Evolutionary conservation across 2,113 vertebrate genomes (phyloP).

Genomic region (Scopus umbretta): DNA sequence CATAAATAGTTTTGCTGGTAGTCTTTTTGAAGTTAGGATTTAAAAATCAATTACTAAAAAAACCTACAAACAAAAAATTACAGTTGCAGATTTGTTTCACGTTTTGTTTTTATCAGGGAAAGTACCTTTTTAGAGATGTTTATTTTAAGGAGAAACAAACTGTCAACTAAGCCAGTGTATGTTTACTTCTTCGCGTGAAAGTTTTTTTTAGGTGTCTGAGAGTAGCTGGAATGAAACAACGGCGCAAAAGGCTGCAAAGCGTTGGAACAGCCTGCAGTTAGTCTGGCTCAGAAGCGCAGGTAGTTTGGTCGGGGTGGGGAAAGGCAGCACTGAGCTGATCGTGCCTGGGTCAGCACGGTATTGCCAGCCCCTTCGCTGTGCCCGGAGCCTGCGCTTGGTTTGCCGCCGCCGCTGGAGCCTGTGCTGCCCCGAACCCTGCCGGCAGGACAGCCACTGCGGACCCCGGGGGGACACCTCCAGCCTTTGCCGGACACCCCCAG

Average conservation of each 20-base stretch:
- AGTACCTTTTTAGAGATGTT: neutral
- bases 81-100: neutral
- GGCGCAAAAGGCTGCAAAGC: neutral
- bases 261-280: neutral
- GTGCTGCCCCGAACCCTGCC: neutral
- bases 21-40: neutral
- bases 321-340: neutral
- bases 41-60: neutral
- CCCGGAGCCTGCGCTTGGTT: neutral
- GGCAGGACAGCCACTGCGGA: no score
- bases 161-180: neutral
- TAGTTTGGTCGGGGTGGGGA: neutral
- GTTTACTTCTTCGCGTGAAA: neutral
- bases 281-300: neutral
- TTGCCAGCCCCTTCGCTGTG: neutral
- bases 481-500: no score
- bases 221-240: neutral
- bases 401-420: neutral
- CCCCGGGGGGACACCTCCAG: no score
- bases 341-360: neutral
- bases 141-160: neutral
- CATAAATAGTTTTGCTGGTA: neutral
- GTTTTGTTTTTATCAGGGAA: neutral
- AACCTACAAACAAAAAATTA: neutral
- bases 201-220: neutral